Conservation (phyloP, 2,888 invertebrate species). For the Tenthredo distinguenda region DNA sequence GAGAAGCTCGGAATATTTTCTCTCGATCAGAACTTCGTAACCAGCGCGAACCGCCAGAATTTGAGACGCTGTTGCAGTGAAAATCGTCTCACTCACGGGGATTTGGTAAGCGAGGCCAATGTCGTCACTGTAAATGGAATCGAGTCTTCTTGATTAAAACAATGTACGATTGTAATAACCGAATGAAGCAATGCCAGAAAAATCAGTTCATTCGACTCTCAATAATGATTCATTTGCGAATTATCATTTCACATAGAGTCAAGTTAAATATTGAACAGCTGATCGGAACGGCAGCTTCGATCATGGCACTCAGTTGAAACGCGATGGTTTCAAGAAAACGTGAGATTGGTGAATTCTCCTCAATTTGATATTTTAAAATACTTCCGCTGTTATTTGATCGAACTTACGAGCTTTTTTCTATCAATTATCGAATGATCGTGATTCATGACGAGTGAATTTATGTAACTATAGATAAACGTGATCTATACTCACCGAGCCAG, state of each 20-base stretch:
- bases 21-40: conserved; percentile 59
- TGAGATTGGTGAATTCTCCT: too few species aligned
- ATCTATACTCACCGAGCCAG: conserved; percentile 63
- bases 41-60: conserved; percentile 64
- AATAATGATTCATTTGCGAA: not conserved
- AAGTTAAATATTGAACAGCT: not conserved
- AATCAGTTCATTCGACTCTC: not conserved
- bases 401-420: not conserved
- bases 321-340: too few species aligned
- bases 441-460: not conserved
- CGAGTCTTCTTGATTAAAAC: not conserved
- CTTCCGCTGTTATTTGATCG: not conserved
- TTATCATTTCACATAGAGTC: not conserved
- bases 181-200: not conserved
- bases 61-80: conserved; percentile 65
- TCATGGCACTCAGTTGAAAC: too few species aligned
- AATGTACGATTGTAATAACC: not conserved
- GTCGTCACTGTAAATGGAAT: conserved; percentile 59
- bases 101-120: conserved; percentile 66
- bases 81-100: conserved; percentile 63
- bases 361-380: not conserved
- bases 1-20: conserved; percentile 58
- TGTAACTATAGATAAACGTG: not conserved
- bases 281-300: too few species aligned
- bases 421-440: not conserved